A percentile compares a stretch with the other conserved stretches of the same genome.
phyloP scores from a whole-genome alignment of 2,797 vertebrate genomes.

The Diplodus puntazzo region DNA sequence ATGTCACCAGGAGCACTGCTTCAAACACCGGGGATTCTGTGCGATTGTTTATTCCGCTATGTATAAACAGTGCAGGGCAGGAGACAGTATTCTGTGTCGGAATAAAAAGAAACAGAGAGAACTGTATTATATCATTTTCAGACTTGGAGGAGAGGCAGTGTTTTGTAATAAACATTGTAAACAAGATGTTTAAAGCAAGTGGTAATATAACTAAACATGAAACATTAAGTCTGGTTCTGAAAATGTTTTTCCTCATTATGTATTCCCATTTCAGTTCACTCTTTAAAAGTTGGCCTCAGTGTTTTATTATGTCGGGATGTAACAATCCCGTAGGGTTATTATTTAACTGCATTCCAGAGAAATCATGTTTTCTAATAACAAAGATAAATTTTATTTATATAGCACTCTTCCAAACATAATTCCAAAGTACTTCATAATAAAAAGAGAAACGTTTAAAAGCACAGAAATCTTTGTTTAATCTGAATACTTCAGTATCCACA shows the following conservation, averaged over 20 bases:
- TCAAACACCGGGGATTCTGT: conserved; percentile 36
- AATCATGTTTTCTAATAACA: too few species aligned
- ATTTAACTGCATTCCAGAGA: too few species aligned
- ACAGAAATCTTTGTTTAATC: too few species aligned
- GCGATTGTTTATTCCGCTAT: conserved; percentile 26
- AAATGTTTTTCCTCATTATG: background rate
- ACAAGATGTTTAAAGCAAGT: background rate
- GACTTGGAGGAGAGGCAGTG: background rate
- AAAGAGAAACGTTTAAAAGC: too few species aligned
- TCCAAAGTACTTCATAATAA: too few species aligned
- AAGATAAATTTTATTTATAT: too few species aligned
- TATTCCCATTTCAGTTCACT: background rate
- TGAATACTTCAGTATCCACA: too few species aligned
- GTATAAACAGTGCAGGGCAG: conserved; percentile 39
- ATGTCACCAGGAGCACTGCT: conserved; percentile 54
- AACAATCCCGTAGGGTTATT: too few species aligned
- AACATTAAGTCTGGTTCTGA: background rate
- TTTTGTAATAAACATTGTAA: background rate
- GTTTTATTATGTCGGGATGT: background rate
- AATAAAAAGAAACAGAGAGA: background rate
- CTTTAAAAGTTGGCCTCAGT: background rate
- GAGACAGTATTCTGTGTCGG: background rate
- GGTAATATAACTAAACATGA: background rate
- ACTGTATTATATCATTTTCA: background rate
- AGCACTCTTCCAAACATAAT: too few species aligned